phyloP scores from a whole-genome alignment of 1,140 invertebrate species.

The Drosophila funebris region DNA sequence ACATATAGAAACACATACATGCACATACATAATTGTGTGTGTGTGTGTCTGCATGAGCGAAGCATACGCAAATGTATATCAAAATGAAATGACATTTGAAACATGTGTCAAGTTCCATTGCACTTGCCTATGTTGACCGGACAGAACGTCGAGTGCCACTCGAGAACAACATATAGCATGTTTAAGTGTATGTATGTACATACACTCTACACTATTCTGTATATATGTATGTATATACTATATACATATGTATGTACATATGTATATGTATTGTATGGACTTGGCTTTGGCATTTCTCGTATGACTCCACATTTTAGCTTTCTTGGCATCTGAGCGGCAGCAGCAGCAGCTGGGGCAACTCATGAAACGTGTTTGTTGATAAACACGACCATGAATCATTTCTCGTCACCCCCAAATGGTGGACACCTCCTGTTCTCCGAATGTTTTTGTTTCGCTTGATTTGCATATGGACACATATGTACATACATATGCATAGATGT shows the following conservation, averaged over 20 bases:
- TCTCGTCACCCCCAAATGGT: constrained; percentile 23
- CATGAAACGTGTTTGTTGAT: constrained; percentile 79
- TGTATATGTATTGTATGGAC: constrained; percentile 22
- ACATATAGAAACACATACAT: background rate
- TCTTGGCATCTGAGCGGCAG: constrained; percentile 57
- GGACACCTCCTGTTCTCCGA: background rate
- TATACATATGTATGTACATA: constrained; percentile 1
- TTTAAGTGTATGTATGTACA: background rate
- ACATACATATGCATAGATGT: constrained; percentile 1
- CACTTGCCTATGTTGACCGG: constrained; percentile 64
- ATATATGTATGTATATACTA: background rate
- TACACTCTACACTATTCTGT: too few relatives aligned
- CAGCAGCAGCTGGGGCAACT: constrained; percentile 44
- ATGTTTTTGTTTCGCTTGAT: constrained; percentile 63
- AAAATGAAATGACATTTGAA: constrained; percentile 65
- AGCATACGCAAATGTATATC: constrained; percentile 14
- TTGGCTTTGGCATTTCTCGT: constrained; percentile 64
- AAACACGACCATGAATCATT: constrained; percentile 80
- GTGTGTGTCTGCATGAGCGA: background rate
- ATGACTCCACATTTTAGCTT: constrained; percentile 50
- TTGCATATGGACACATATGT: constrained; percentile 50
- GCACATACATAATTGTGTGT: background rate
- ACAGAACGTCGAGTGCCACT: constrained; percentile 9
- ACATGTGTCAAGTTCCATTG: constrained; percentile 74
- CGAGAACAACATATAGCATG: background rate